Conservation (phyloP, 2,797 vertebrate species). For the Eleutherodactylus coqui region DNA sequence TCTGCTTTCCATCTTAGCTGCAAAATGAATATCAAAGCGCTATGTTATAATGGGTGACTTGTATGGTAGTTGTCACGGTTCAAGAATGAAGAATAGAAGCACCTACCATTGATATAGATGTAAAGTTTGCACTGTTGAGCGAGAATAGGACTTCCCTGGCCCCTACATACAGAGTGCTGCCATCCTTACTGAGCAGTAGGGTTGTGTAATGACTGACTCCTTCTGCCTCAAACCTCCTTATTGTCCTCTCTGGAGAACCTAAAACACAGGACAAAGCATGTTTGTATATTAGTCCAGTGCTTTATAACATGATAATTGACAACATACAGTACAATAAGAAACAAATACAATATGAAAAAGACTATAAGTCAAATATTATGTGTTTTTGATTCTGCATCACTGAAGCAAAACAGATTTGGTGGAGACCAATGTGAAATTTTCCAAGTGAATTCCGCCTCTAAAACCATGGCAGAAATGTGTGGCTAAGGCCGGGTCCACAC, state of each 20-base stretch:
- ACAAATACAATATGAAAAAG: not conserved
- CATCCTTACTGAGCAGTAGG: conserved; percentile 86
- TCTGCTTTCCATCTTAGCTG: conserved; percentile 90
- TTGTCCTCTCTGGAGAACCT: conserved; percentile 76
- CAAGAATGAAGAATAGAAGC: not conserved
- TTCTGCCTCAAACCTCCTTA: conserved; percentile 78
- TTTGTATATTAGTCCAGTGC: not conserved
- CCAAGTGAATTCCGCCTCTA: too few species aligned
- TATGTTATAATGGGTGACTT: not conserved
- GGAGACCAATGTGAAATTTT: too few species aligned
- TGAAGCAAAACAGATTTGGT: too few species aligned
- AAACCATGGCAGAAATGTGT: too few species aligned
- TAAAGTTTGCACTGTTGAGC: conserved; percentile 73
- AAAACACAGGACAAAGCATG: not conserved
- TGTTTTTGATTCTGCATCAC: not conserved
- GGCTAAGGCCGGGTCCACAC: too few species aligned
- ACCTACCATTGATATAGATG: conserved; percentile 68
- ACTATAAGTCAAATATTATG: not conserved
- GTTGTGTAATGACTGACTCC: conserved; percentile 86
- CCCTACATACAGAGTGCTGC: conserved; percentile 84
- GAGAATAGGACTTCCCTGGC: conserved; percentile 87
- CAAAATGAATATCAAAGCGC: not conserved
- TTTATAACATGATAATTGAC: not conserved
- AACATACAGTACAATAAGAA: not conserved
- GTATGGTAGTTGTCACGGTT: not conserved